phyloP scores from a whole-genome alignment of 1,140 invertebrate genomes.

The Elysia chlorotica region DNA sequence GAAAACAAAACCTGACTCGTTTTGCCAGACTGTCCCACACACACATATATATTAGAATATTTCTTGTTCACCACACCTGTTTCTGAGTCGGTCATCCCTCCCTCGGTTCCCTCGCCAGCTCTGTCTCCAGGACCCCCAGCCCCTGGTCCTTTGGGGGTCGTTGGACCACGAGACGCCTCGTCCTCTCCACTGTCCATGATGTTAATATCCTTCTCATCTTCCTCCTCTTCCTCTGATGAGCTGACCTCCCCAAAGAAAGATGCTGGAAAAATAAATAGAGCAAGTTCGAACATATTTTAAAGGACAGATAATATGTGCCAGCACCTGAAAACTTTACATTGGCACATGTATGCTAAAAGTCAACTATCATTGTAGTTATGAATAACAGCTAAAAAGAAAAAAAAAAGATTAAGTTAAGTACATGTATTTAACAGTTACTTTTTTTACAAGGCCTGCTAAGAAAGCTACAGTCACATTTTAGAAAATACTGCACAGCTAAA shows the following conservation, averaged over 20 bases:
- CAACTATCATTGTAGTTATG: no score
- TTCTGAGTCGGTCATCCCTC: constrained; percentile 4
- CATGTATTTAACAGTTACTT: no score
- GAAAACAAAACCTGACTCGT: no score
- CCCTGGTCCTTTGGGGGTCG: constrained; percentile 24
- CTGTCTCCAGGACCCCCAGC: not conserved
- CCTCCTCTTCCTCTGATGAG: constrained; percentile 55
- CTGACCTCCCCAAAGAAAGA: constrained; percentile 54
- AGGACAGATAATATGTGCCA: not conserved
- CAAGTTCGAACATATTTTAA: not conserved
- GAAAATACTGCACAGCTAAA: no score
- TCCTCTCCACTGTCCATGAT: constrained; percentile 57
- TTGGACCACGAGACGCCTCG: constrained; percentile 39
- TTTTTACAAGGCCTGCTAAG: no score
- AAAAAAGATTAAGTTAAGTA: no score
- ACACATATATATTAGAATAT: no score
- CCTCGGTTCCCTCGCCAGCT: not conserved
- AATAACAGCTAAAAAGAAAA: no score
- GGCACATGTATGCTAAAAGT: no score
- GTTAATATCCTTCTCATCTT: constrained; percentile 56
- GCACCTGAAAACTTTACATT: not conserved
- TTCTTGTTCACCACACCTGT: no score
- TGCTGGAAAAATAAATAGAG: constrained; percentile 15
- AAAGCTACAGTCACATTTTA: no score
- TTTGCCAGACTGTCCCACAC: no score